These are phyloP conservation scores for Cyphomyrus discorhynchus DNA, from an alignment of 2,113 vertebrate genomes.

Conservation along the genomic window DNA sequence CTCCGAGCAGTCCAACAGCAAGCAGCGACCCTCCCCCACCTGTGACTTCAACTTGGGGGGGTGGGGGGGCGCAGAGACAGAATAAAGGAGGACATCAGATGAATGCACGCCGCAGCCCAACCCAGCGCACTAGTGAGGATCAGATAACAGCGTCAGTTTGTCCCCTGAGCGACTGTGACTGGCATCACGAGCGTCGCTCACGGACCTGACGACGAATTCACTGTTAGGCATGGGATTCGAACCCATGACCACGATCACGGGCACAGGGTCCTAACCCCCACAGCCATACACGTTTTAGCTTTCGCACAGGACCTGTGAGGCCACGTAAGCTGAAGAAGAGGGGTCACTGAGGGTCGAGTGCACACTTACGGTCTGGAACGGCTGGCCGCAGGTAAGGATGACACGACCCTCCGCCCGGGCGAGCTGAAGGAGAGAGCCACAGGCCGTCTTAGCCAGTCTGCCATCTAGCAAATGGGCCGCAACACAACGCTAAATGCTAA, in stretches of 20 bases:
- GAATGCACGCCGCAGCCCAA: background rate
- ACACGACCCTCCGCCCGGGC: constrained; percentile 69
- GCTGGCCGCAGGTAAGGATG: constrained; percentile 77
- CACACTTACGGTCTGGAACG: constrained; percentile 68
- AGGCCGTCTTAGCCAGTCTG: background rate
- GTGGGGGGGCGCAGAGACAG: background rate
- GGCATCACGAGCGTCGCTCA: background rate
- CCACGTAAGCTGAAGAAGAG: background rate
- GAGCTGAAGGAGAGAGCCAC: constrained; percentile 56
- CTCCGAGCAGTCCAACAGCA: constrained; percentile 69
- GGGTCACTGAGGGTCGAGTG: background rate
- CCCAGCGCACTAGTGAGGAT: background rate
- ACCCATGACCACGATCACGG: background rate
- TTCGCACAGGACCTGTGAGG: background rate
- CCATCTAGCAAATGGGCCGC: background rate
- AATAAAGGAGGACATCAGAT: background rate
- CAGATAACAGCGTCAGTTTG: background rate
- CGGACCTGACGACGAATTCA: background rate
- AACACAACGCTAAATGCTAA: background rate
- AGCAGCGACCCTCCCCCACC: constrained; percentile 74
- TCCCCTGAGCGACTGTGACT: background rate
- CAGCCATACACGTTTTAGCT: constrained; percentile 29
- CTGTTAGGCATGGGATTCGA: background rate
- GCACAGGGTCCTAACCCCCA: background rate
- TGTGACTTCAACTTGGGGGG: constrained; percentile 69